A percentile compares a stretch with the other conserved stretches of the same genome.
These are phyloP conservation scores for Eulemur rufifrons DNA, from an alignment of 2,113 vertebrate genomes.

Conservation along the genomic window DNA sequence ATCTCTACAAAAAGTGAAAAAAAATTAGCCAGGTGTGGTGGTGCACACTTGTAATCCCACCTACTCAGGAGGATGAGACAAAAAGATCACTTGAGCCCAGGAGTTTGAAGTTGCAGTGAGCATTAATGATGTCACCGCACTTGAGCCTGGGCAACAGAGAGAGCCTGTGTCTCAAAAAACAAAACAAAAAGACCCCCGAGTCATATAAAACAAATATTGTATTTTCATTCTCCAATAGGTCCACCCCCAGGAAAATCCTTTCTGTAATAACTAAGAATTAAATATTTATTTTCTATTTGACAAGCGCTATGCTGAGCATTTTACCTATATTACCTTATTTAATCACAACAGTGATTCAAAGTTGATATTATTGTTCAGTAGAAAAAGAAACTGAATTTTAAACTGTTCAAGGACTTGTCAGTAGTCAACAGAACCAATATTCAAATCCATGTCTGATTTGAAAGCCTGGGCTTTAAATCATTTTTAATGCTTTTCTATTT, in stretches of 20 bases:
- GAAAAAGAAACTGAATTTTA: conserved; percentile 8
- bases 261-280: background rate
- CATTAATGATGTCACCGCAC: too few species aligned
- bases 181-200: too few species aligned
- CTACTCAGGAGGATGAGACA: too few species aligned
- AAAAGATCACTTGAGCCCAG: too few species aligned
- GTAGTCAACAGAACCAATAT: background rate
- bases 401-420: background rate
- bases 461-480: conserved; percentile 35
- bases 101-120: too few species aligned
- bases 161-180: too few species aligned
- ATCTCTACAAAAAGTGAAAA: too few species aligned
- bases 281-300: background rate
- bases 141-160: too few species aligned
- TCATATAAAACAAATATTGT: background rate
- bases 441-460: conserved; percentile 31
- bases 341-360: background rate
- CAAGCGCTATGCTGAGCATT: background rate
- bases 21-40: too few species aligned
- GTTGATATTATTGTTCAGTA: conserved; percentile 13
- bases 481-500: background rate
- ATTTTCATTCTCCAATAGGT: background rate
- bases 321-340: conserved; percentile 16
- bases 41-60: too few species aligned
- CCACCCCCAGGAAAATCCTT: background rate